Percentiles rank a stretch among this genome's conserved stretches.
phyloP scores from a whole-genome alignment of 2,797 vertebrate genomes.

The Enteromius argenteus region DNA sequence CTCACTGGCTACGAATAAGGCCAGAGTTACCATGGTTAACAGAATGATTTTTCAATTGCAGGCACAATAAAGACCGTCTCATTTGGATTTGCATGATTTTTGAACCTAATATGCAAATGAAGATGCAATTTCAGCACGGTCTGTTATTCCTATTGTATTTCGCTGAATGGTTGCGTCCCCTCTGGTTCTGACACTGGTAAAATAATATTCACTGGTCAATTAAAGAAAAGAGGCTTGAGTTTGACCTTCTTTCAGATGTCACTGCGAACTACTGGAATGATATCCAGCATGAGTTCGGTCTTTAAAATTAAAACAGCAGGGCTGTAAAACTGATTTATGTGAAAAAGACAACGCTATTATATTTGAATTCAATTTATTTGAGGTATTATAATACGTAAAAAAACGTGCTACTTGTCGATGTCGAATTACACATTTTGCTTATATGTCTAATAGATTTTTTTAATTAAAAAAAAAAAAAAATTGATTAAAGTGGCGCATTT shows the following conservation, averaged over 20 bases:
- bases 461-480: neutral
- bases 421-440: neutral
- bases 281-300: constrained; percentile 27
- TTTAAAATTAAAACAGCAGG: neutral
- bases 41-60: constrained; percentile 82
- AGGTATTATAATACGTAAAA: neutral
- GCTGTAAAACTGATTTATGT: neutral
- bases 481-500: neutral
- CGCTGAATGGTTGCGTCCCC: constrained; percentile 74
- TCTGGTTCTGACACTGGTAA: constrained; percentile 80
- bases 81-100: constrained; percentile 84
- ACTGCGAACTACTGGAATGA: constrained; percentile 49
- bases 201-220: constrained; percentile 83
- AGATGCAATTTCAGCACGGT: constrained; percentile 82
- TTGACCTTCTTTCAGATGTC: constrained; percentile 61
- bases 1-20: constrained; percentile 77
- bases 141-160: constrained; percentile 80
- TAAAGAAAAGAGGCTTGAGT: constrained; percentile 66
- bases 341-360: neutral
- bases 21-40: constrained; percentile 80
- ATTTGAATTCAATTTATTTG: neutral
- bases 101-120: constrained; percentile 80
- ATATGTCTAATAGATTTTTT: neutral
- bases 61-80: constrained; percentile 81
- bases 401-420: neutral